phyloP scores from a whole-genome alignment of 2,797 vertebrate genomes.

The Sarcoramphus papa region DNA sequence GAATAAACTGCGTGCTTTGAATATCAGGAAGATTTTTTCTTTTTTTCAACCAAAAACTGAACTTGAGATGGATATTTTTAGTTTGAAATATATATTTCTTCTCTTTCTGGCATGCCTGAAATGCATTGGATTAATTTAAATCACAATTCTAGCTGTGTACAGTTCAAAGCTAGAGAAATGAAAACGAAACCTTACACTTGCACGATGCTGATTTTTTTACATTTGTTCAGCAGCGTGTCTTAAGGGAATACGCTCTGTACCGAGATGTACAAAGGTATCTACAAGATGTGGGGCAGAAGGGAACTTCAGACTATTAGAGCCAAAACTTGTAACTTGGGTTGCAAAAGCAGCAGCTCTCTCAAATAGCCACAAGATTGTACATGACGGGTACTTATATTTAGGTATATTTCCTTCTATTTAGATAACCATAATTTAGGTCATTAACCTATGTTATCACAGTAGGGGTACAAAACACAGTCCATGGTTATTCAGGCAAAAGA shows the following conservation, averaged over 20 bases:
- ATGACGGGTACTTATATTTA: fast-evolving
- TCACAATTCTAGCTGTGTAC: constrained; percentile 6
- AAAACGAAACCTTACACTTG: constrained; percentile 7
- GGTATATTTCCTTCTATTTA: not conserved
- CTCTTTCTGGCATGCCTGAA: constrained; percentile 19
- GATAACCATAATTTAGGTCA: not conserved
- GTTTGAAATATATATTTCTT: not conserved
- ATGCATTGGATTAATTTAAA: constrained; percentile 3
- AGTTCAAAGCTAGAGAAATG: constrained; percentile 26
- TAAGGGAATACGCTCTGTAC: not conserved
- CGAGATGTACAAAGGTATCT: not conserved
- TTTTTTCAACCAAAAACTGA: not conserved
- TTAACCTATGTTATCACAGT: not conserved
- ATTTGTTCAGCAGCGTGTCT: not conserved
- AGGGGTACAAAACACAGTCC: not conserved
- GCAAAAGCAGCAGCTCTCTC: not conserved
- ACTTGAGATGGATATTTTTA: not conserved
- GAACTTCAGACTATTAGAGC: not conserved
- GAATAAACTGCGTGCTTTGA: not conserved
- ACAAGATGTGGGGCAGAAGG: not conserved
- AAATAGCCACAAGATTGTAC: not conserved
- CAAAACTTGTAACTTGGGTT: not conserved
- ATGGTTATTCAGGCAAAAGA: not conserved
- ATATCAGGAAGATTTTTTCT: not conserved
- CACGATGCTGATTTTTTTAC: not conserved